A percentile compares a stretch with the other conserved stretches of the same genome.
phyloP scores from a whole-genome alignment of 1,140 invertebrate genomes.

The Hydropsyche tenuis region DNA sequence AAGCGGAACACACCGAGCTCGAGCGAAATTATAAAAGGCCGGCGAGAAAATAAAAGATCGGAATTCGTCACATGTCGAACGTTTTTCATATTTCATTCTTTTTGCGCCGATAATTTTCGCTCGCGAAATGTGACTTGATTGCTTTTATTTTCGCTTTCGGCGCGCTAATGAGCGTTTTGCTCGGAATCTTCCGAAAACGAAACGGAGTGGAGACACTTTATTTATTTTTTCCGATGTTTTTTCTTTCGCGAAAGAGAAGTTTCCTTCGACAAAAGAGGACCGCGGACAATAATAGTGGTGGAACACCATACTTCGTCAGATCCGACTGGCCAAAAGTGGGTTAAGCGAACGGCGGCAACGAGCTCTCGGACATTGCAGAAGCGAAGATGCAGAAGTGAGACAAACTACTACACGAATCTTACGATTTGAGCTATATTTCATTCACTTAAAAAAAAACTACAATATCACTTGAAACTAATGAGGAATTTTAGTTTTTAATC shows the following conservation, averaged over 20 bases:
- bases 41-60: not conserved
- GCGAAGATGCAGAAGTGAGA: too few relatives aligned
- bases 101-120: not conserved
- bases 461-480: too few relatives aligned
- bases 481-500: too few relatives aligned
- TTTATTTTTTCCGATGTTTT: too few relatives aligned
- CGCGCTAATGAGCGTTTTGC: constrained; percentile 6
- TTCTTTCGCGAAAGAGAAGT: too few relatives aligned
- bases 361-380: not conserved
- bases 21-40: too few relatives aligned
- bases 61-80: not conserved
- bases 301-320: not conserved
- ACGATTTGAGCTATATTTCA: too few relatives aligned
- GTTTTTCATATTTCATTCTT: not conserved
- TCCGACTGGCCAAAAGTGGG: not conserved
- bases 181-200: not conserved
- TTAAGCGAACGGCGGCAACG: not conserved
- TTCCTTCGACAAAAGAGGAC: not conserved
- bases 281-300: not conserved
- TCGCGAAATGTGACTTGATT: not conserved
- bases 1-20: not conserved
- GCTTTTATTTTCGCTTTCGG: not conserved
- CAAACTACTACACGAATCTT: too few relatives aligned
- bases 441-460: too few relatives aligned
- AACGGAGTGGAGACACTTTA: too few relatives aligned